Base-by-base conservation (phyloP, 1,140 invertebrate genomes). In the Aradophagus sp. region DNA sequence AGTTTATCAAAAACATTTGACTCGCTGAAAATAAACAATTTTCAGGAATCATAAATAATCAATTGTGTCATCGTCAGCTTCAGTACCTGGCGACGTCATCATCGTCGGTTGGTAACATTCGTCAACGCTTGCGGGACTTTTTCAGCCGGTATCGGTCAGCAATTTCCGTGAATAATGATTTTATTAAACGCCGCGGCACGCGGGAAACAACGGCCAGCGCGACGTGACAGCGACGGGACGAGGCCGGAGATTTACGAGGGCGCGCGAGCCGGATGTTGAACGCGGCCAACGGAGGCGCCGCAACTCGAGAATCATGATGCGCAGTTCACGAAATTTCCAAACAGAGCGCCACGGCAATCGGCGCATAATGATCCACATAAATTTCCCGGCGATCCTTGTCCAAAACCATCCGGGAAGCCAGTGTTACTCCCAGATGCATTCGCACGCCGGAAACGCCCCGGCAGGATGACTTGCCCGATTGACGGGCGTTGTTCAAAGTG, bases 281-380 rank as follows among this genome's bases (percentile, higher is more conserved):
- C 53, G 52, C 66, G 63, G 29, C 35, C 14, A 32, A 11, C 41
- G 32, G 47, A 23, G 19, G 16, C 56, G 12, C 34, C 35, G 53
- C 36, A 27, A 47, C 55, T 61, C 39, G 36, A 42, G 45, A 53
- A 44, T 58, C 47, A 38, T 58, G 45, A 73, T 56, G 63, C 58
- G 58, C 58, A 42, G 47, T 56, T 53, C 45, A 52, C 67, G 67
- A 66, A 66, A 67, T 67, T 62, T 38, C 42, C 34, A 36, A 35
- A 59, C 52, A 29, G 36, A 61, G 41, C 35, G 17, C 34, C 19
- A 56, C 39, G 56, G 59, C 50, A 72, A 74, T 67, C 55, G 68
- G 63, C 61, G 72, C 69, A 74, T 79, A 76, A 79, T 77, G 68
- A 79, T 75, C 69, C 61, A 53, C 69, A 76, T 78, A 74, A 78